Base-by-base conservation (phyloP, 2,888 invertebrate genomes). In the Xestia ashworthii region DNA sequence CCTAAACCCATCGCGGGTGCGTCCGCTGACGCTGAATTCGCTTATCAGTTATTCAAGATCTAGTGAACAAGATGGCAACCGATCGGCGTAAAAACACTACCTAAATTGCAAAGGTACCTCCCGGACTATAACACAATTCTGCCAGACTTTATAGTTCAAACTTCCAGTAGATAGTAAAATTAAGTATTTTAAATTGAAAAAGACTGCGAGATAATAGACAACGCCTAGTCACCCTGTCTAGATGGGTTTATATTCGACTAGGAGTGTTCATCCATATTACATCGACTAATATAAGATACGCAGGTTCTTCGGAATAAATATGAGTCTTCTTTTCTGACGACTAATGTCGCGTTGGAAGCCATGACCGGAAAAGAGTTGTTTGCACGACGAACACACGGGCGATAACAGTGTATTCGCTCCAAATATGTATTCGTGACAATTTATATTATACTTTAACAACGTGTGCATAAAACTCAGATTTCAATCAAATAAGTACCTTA, bases 281-380 rank as follows among this genome's bases (percentile, higher is more conserved):
- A 68, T 71, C 53, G 72, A 76, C 58, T 84, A 70, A 72, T 50
- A 64, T 55, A 64, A 64, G 48, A 32, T 71, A 76, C 62, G 66
- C 72, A 65, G 78, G 12, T 74, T 85, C 75, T 73, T 68, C 62
- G 71, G 82, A 68, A 75, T 81, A 73, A 75, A 73, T 32, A 41
- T 53, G 14, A 64, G 38, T 25, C 16, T n/a, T 69, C 22, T 25
- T 38, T 60, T 53, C n/a, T 38, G 70, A 19, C 38, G 46, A 73
- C 16, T 69, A 32, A 25, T n/a, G 41, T 48, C 14, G 67, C 68
- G 62, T 73, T 68, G 62, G n/a, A 55, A 60, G 44, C 32, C 73
- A 6, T n/a, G 11, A 62, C 38, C 62, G 19, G 19, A 53, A 19
- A 60, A 22, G 41, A 60, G 60, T 68, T 48, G n/a, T 66, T 48